Percentiles rank a stretch among this genome's conserved stretches.
Evolutionary conservation across 2,888 invertebrate genomes (phyloP).

Genomic region (Drosophila helvetica): DNA sequence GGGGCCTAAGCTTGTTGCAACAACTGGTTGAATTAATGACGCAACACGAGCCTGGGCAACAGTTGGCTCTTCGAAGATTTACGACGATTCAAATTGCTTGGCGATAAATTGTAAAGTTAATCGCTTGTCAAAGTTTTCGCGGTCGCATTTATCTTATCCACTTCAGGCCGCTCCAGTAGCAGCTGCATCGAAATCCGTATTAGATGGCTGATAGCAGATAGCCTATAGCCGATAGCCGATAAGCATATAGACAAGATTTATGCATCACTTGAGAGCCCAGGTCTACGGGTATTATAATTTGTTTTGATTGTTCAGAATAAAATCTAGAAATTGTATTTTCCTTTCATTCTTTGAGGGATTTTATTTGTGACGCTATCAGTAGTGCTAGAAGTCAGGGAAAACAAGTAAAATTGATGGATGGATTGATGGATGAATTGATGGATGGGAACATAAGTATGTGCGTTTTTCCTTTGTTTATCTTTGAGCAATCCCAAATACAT

Average conservation of each 20-base stretch:
- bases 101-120: constrained; percentile 79
- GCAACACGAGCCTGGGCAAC: constrained; percentile 63
- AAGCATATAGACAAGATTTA: constrained; percentile 36
- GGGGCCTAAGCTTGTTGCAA: constrained; percentile 62
- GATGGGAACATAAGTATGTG: background rate
- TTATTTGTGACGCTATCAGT: background rate
- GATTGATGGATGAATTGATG: too few species aligned
- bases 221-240: constrained; percentile 20
- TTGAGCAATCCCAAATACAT: too few species aligned
- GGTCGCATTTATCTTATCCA: constrained; percentile 69
- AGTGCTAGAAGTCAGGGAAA: background rate
- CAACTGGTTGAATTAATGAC: constrained; percentile 81
- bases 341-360: background rate
- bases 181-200: constrained; percentile 34
- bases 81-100: constrained; percentile 63
- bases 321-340: too few species aligned
- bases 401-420: background rate
- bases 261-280: background rate
- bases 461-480: too few species aligned
- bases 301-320: background rate
- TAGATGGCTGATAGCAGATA: constrained; percentile 33
- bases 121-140: constrained; percentile 76
- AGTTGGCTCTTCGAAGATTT: constrained; percentile 56
- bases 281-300: constrained; percentile 8
- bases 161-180: constrained; percentile 30